A percentile compares a stretch with the other conserved stretches of the same genome.
Conservation (phyloP, 2,888 invertebrate genomes). For the Corythucha ciliata region DNA sequence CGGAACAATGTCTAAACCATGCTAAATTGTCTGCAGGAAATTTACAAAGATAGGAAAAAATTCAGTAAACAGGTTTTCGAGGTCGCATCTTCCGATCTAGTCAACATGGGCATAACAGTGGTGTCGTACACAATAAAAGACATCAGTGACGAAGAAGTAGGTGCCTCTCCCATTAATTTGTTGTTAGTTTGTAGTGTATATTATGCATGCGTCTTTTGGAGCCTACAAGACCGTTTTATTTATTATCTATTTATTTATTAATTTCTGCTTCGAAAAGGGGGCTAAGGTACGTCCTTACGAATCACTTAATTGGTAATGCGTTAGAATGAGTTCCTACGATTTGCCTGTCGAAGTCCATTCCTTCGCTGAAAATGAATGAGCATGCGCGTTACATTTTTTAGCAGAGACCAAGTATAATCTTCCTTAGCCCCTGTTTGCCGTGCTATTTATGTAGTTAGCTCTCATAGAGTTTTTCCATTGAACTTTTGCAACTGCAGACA, state of each 20-base stretch:
- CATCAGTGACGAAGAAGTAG: slow-evolving; percentile 77
- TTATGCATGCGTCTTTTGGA: slow-evolving; percentile 7
- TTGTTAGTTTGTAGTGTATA: too few species aligned
- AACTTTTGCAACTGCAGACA: too few species aligned
- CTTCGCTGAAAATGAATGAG: too few species aligned
- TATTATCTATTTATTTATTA: too few species aligned
- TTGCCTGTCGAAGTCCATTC: too few species aligned
- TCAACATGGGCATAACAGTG: slow-evolving; percentile 93
- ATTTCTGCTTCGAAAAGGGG: slow-evolving; percentile 46
- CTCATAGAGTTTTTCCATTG: too few species aligned
- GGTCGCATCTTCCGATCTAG: slow-evolving; percentile 87
- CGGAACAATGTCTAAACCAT: slow-evolving; percentile 1
- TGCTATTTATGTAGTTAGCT: too few species aligned
- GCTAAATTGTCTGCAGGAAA: slow-evolving; percentile 50
- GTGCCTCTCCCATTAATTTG: not conserved
- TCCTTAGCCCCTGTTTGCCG: too few species aligned
- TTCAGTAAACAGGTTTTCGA: slow-evolving; percentile 92
- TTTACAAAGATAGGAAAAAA: slow-evolving; percentile 91
- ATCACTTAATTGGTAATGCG: too few species aligned
- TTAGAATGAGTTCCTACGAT: too few species aligned
- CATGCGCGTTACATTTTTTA: too few species aligned
- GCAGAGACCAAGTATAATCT: too few species aligned
- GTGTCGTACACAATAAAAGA: slow-evolving; percentile 92
- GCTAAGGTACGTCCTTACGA: slow-evolving; percentile 51
- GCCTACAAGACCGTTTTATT: slow-evolving; percentile 9